Percentiles rank a stretch among this genome's conserved stretches.
phyloP scores from a whole-genome alignment of 1,140 invertebrate genomes.

The Eupeodes corollae region DNA sequence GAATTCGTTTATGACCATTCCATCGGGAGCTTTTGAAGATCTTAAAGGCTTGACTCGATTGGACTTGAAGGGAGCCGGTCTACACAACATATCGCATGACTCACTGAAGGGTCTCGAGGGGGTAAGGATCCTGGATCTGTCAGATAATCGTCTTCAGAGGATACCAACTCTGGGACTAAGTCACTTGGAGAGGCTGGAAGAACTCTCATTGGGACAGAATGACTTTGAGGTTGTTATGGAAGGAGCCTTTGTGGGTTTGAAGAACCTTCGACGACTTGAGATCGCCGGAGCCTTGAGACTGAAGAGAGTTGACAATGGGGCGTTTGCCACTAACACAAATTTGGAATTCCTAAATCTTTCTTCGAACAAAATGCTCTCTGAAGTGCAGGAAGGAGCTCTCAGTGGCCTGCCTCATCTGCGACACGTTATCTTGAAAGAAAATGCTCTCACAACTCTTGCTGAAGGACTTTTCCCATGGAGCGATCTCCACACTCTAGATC shows the following conservation, averaged over 20 bases:
- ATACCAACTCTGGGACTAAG: slow-evolving; percentile 66
- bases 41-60: slow-evolving; percentile 61
- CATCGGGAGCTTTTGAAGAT: slow-evolving; percentile 61
- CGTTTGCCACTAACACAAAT: slow-evolving; percentile 68
- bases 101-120: slow-evolving; percentile 65
- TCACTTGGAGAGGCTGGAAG: slow-evolving; percentile 59
- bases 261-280: slow-evolving; percentile 61
- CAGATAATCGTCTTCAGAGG: slow-evolving; percentile 60
- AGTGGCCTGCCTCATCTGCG: slow-evolving; percentile 64
- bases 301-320: slow-evolving; percentile 57
- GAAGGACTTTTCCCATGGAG: slow-evolving; percentile 68
- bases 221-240: slow-evolving; percentile 55
- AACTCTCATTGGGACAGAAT: slow-evolving; percentile 72
- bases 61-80: slow-evolving; percentile 65
- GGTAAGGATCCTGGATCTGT: slow-evolving; percentile 60
- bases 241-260: slow-evolving; percentile 63
- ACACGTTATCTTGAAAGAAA: slow-evolving; percentile 64
- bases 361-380: slow-evolving; percentile 59
- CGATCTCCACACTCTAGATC: slow-evolving; percentile 60
- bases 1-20: slow-evolving; percentile 64
- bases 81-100: slow-evolving; percentile 59
- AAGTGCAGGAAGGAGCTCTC: slow-evolving; percentile 61
- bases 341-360: slow-evolving; percentile 63
- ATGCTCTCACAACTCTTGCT: slow-evolving; percentile 58
- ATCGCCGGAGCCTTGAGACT: slow-evolving; percentile 62